These are phyloP conservation scores for Coccyzus lansbergi DNA, from an alignment of 2,797 vertebrate species.

Conservation along the genomic window DNA sequence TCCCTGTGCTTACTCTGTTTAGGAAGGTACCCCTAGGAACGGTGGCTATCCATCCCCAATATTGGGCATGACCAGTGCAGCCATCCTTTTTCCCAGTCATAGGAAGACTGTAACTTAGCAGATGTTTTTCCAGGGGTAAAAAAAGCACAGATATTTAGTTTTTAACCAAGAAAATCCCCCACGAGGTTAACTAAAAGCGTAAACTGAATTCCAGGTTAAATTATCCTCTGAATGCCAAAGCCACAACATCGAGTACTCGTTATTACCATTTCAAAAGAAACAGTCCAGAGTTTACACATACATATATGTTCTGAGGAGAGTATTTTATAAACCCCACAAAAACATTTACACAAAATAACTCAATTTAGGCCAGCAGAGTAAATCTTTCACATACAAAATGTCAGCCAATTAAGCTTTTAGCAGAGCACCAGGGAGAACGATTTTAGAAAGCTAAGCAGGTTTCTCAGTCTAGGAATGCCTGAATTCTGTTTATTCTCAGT, in stretches of 20 bases:
- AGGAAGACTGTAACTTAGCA: not conserved
- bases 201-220: conserved; percentile 63
- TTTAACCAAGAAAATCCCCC: conserved; percentile 28
- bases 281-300: conserved; percentile 54
- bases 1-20: fast-evolving
- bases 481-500: conserved; percentile 72
- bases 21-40: not conserved
- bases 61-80: not conserved
- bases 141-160: not conserved
- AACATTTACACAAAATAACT: conserved; percentile 65
- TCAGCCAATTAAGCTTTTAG: conserved; percentile 69
- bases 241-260: conserved; percentile 42
- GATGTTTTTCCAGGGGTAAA: not conserved
- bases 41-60: not conserved
- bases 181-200: conserved; percentile 35
- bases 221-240: conserved; percentile 60
- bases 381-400: conserved; percentile 63
- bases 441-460: conserved; percentile 70
- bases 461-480: conserved; percentile 63
- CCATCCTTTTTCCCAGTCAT: not conserved
- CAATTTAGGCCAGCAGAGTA: conserved; percentile 60
- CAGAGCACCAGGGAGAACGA: conserved; percentile 51
- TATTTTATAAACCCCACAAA: conserved; percentile 58
- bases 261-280: conserved; percentile 61
- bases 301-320: conserved; percentile 31